Percentiles rank a stretch among this genome's conserved stretches.
phyloP scores from a whole-genome alignment of 2,113 vertebrate genomes.

The Sylvilagus bachmani region DNA sequence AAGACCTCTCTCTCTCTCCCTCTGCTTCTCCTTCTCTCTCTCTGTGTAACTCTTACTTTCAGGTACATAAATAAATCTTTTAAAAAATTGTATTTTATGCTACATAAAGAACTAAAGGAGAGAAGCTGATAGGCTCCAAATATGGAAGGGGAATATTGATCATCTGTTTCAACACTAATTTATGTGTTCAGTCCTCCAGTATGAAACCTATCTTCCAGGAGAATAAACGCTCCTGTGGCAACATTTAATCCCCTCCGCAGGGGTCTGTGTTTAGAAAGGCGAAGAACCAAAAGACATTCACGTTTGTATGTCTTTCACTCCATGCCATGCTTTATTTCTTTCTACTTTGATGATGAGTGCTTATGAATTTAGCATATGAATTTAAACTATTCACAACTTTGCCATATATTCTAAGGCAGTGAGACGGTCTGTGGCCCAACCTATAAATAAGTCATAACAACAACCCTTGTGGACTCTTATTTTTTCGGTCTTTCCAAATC shows the following conservation, averaged over 20 bases:
- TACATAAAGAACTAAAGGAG: no score
- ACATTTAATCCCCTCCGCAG: neutral
- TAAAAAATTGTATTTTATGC: no score
- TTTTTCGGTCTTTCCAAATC: conserved; percentile 17
- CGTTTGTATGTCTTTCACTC: neutral
- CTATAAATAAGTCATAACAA: neutral
- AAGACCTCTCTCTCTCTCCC: no score
- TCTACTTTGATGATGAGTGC: neutral
- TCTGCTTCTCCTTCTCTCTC: no score
- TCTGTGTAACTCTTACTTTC: no score
- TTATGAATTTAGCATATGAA: neutral
- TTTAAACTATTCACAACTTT: neutral
- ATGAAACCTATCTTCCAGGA: neutral
- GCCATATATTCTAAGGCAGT: neutral
- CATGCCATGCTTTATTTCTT: neutral
- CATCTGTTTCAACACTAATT: neutral
- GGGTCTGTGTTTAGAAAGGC: neutral
- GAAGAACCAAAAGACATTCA: neutral
- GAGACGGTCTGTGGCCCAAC: neutral
- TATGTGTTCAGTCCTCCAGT: neutral
- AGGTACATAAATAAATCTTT: no score
- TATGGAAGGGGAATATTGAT: no score
- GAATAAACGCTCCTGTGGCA: neutral
- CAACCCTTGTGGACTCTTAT: neutral
- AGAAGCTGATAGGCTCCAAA: no score